Base-by-base conservation (phyloP, 2,113 vertebrate species). In the Chamaetylas fuelleborni region DNA sequence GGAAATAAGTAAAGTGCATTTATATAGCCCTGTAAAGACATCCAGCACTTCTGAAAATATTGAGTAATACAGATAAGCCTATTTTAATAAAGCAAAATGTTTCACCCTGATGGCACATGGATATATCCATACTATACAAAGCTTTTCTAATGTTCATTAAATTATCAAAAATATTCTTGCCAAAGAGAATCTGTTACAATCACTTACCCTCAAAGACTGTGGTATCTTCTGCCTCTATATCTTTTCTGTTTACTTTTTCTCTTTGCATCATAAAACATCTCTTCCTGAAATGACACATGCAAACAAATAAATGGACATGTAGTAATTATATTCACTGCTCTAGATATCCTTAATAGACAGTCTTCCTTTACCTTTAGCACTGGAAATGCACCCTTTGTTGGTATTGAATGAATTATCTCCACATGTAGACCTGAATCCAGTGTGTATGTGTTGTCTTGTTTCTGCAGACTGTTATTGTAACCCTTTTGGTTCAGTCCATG, bases 401-500 rank as follows among this genome's bases (percentile, higher is more conserved):
- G 86, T 97, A 91, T 90, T 94, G 86, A 90, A 88, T 96, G 93
- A 96, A 95, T 97, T 91, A 15, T 88, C 56, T 89, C 90, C 94
- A 6, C 78, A 53, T 53, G 70, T 48, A 43, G 95, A 95, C 91
- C 92, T 97, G 95, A 98, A 98, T 98, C 97, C 97, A 98, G 98
- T 98, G 98, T 99, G 95, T 98, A 95, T 99, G 97, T 99, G 98
- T 98, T 98, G 97, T 99, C 98, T 99, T 99, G 98, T 99, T 98
- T 99, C 98, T 99, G 96, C 99, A 99, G 99, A 99, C 97, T 99
- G 99, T 99, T 99, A 99, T 98, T 99, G 99, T 99, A 99, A 99
- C 98, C 98, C 98, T 98, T 98, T 98, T 98, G 99, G 99, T 98
- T 99, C 99, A 98, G 98, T 99, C 98, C 99, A 98, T 98, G 98